Conservation (phyloP, 30 jellyfish, hydroid and myxozoan species). For the Aurelia aurita complex sp. Pacific region DNA sequence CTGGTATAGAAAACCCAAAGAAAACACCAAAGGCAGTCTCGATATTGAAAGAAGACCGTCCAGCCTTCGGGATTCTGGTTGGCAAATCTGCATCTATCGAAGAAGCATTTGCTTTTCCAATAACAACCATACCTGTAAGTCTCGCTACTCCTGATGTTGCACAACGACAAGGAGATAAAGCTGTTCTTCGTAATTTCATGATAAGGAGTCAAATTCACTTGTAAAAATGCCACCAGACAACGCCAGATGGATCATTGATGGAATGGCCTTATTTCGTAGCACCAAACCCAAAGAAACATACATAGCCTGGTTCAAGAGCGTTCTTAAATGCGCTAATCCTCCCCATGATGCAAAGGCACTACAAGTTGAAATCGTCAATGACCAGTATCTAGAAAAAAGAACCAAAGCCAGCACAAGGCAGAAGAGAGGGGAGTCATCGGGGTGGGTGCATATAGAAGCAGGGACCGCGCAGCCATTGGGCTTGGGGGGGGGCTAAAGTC, state of each 20-base stretch:
- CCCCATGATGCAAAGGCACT: no score
- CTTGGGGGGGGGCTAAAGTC: neutral
- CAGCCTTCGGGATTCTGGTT: neutral
- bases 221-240: slow-evolving; percentile 10
- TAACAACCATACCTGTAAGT: slow-evolving; percentile 21
- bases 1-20: neutral
- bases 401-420: slow-evolving; percentile 13
- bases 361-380: no score
- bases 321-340: no score
- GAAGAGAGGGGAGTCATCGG: slow-evolving; percentile 16
- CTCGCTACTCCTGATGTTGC: slow-evolving; percentile 19
- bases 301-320: no score
- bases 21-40: neutral
- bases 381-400: neutral
- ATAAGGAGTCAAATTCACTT: slow-evolving; percentile 41
- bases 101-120: slow-evolving; percentile 14
- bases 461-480: no score
- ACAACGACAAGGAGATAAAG: slow-evolving; percentile 34
- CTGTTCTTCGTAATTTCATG: slow-evolving; percentile 28
- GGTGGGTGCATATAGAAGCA: slow-evolving; percentile 4
- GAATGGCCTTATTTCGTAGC: slow-evolving; percentile 29
- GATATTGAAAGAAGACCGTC: slow-evolving; percentile 1
- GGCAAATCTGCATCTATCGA: neutral
- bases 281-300: no score
- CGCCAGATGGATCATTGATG: slow-evolving; percentile 9